These are phyloP conservation scores for Phlogophora meticulosa DNA, from an alignment of 2,888 invertebrate genomes.

Conservation along the genomic window DNA sequence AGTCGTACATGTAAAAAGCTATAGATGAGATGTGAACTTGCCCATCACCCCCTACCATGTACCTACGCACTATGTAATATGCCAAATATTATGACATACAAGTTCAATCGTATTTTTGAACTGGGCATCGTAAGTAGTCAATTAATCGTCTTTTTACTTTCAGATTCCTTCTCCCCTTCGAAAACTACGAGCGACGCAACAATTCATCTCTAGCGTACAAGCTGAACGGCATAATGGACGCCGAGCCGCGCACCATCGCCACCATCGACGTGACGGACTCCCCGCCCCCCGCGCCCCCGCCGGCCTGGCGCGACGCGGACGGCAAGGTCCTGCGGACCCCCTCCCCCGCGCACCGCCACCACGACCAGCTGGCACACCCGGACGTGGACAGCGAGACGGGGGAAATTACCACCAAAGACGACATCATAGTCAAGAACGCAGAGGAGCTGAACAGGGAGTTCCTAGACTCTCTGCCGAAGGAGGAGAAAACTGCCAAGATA, in stretches of 20 bases:
- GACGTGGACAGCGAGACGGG: slow-evolving; percentile 72
- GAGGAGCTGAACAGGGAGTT: slow-evolving; percentile 86
- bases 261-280: slow-evolving; percentile 87
- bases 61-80: no score
- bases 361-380: not conserved
- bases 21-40: no score
- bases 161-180: slow-evolving; percentile 93
- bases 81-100: no score
- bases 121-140: no score
- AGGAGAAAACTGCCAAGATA: slow-evolving; percentile 77
- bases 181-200: slow-evolving; percentile 90
- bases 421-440: slow-evolving; percentile 78
- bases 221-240: slow-evolving; percentile 76
- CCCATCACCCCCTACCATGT: no score
- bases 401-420: slow-evolving; percentile 74
- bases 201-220: slow-evolving; percentile 61
- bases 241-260: slow-evolving; percentile 73
- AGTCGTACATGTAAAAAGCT: no score
- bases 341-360: slow-evolving; percentile 51
- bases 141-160: not conserved
- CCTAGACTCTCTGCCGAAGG: slow-evolving; percentile 81
- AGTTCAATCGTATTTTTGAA: no score
- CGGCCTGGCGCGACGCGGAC: slow-evolving; percentile 28
- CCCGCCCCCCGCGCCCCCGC: slow-evolving; percentile 72
- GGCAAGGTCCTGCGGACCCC: slow-evolving; percentile 71